These are phyloP conservation scores for Notoglanidium macrostoma DNA, from an alignment of 2,797 vertebrate species.

Conservation along the genomic window DNA sequence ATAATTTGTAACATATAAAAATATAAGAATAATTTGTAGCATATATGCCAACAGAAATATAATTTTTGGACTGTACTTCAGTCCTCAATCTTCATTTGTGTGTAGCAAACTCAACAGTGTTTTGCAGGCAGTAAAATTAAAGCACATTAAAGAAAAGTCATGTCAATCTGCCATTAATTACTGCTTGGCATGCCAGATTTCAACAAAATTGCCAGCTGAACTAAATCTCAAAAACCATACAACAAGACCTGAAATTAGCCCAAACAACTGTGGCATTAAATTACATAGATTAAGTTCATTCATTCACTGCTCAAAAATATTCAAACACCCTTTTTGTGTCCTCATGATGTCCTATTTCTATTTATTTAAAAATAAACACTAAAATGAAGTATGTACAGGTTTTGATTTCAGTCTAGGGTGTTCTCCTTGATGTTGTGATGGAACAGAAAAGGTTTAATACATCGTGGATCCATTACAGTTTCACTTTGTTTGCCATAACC, in stretches of 20 bases:
- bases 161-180: neutral
- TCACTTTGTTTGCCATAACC: neutral
- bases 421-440: neutral
- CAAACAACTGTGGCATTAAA: neutral
- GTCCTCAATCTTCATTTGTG: neutral
- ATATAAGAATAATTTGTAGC: too few species aligned
- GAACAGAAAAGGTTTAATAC: neutral
- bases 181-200: neutral
- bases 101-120: neutral
- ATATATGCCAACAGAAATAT: neutral
- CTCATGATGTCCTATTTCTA: neutral
- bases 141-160: neutral
- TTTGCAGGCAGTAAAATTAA: neutral
- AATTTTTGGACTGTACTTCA: neutral
- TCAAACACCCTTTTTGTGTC: neutral
- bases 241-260: neutral
- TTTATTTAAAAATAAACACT: neutral
- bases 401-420: neutral
- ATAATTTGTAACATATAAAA: too few species aligned
- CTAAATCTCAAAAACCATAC: neutral
- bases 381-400: neutral
- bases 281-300: neutral
- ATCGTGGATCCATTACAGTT: neutral
- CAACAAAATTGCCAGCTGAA: slow-evolving; percentile 2
- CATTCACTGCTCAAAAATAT: neutral